Evolutionary conservation across 2,888 invertebrate species (phyloP).

Genomic region (Willowsia nigromaculata): DNA sequence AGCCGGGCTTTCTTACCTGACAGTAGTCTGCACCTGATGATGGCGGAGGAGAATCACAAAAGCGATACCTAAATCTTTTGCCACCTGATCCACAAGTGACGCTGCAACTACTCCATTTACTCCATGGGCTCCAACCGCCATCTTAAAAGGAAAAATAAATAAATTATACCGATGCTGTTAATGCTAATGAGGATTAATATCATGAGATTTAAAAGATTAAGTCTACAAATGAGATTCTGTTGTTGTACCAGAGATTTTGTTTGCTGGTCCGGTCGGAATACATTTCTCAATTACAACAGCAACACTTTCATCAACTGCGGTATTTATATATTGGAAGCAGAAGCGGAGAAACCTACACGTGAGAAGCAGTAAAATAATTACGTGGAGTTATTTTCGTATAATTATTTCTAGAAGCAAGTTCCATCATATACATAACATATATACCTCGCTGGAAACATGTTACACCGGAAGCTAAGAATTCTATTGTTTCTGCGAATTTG

Average conservation of each 20-base stretch:
- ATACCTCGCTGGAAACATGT: slow-evolving; percentile 77
- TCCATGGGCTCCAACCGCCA: slow-evolving; percentile 78
- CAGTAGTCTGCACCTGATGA: slow-evolving; percentile 77
- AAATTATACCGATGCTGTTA: slow-evolving; percentile 11
- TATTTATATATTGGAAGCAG: slow-evolving; percentile 79
- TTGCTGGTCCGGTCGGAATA: slow-evolving; percentile 75
- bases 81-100: slow-evolving; percentile 76
- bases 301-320: slow-evolving; percentile 78
- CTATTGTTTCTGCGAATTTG: slow-evolving; percentile 73
- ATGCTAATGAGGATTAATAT: slow-evolving; percentile 26
- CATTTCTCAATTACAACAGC: slow-evolving; percentile 78
- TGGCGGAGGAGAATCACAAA: slow-evolving; percentile 78
- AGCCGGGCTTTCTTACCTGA: slow-evolving; percentile 67
- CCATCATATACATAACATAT: not conserved
- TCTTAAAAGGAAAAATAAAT: slow-evolving; percentile 53
- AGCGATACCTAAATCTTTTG: slow-evolving; percentile 76
- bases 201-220: slow-evolving; percentile 19
- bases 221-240: not conserved
- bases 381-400: no score
- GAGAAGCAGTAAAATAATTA: not conserved
- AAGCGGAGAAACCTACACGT: slow-evolving; percentile 76
- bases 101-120: slow-evolving; percentile 76
- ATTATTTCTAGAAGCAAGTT: not conserved
- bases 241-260: slow-evolving; percentile 73
- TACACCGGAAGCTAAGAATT: slow-evolving; percentile 75